phyloP scores from a whole-genome alignment of 2,888 invertebrate species.

The Ctenicera cuprea region DNA sequence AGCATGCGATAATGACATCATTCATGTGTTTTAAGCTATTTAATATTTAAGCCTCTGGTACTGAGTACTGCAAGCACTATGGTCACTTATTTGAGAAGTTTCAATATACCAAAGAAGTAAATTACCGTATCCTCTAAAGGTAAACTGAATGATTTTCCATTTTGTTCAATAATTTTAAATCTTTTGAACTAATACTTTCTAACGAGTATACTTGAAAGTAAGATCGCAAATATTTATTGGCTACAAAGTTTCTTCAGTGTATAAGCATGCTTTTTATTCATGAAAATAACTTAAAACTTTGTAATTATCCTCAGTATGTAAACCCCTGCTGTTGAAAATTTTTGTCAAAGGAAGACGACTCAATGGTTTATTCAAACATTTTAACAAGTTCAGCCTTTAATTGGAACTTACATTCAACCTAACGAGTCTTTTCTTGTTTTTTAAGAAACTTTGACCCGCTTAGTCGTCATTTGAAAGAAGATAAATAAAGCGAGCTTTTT shows the following conservation, averaged over 20 bases:
- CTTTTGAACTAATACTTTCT: no score
- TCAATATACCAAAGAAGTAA: no score
- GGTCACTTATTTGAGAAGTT: no score
- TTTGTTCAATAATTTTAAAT: no score
- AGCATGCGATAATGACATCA: no score
- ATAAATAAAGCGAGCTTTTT: slow-evolving; percentile 18
- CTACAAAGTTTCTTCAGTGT: background rate
- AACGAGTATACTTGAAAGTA: no score
- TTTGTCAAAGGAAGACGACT: slow-evolving; percentile 5
- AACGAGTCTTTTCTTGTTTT: slow-evolving; percentile 18
- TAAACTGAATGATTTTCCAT: no score
- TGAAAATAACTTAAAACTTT: background rate
- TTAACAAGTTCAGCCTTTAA: slow-evolving; percentile 16
- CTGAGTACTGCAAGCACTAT: no score
- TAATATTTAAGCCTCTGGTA: no score
- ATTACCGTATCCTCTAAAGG: no score
- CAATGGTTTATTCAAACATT: slow-evolving; percentile 19
- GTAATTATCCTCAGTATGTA: background rate
- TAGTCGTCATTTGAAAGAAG: slow-evolving; percentile 11
- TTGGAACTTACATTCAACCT: slow-evolving; percentile 13
- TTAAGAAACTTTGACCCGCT: slow-evolving; percentile 22
- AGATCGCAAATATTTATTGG: background rate
- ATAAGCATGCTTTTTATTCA: background rate
- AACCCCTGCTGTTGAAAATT: slow-evolving; percentile 1
- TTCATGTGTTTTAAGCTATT: no score